Conservation (phyloP, 2,888 invertebrate species). For the Drosophila antonietae region DNA sequence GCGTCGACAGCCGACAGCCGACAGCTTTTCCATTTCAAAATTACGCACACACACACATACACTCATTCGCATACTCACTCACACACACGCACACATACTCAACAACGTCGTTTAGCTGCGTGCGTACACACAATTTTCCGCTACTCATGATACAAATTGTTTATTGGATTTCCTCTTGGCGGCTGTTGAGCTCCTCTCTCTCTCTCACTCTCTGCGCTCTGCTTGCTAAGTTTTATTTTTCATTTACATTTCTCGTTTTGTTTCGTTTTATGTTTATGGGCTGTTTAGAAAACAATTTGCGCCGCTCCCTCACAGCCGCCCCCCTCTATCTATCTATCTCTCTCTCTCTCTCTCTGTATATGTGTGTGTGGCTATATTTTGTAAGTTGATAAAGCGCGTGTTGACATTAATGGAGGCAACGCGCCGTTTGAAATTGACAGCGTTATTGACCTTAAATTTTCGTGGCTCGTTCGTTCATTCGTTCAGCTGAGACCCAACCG, state of each 20-base stretch:
- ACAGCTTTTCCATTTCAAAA: constrained; percentile 79
- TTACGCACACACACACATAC: constrained; percentile 39
- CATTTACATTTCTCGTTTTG: constrained; percentile 78
- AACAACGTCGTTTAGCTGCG: constrained; percentile 69
- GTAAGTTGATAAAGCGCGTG: constrained; percentile 73
- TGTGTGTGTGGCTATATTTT: constrained; percentile 32
- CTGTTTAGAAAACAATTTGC: constrained; percentile 77
- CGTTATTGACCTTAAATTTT: constrained; percentile 77
- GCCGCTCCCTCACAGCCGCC: constrained; percentile 27
- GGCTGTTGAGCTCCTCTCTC: constrained; percentile 31
- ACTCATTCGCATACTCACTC: constrained; percentile 10
- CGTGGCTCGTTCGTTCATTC: constrained; percentile 21
- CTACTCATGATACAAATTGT: constrained; percentile 78
- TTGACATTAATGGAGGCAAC: constrained; percentile 76
- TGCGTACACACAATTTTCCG: constrained; percentile 78
- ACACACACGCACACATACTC: constrained; percentile 12
- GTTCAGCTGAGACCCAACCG: neutral
- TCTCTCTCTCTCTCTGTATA: constrained; percentile 6
- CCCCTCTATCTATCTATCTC: constrained; percentile 51
- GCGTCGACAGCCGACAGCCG: constrained; percentile 46
- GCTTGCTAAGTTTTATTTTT: constrained; percentile 70
- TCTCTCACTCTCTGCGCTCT: constrained; percentile 1
- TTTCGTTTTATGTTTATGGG: constrained; percentile 76
- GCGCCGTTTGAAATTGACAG: constrained; percentile 76
- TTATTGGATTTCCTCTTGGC: constrained; percentile 76